These are phyloP conservation scores for Stercorarius parasiticus DNA, from an alignment of 2,113 vertebrate genomes.

Conservation along the genomic window DNA sequence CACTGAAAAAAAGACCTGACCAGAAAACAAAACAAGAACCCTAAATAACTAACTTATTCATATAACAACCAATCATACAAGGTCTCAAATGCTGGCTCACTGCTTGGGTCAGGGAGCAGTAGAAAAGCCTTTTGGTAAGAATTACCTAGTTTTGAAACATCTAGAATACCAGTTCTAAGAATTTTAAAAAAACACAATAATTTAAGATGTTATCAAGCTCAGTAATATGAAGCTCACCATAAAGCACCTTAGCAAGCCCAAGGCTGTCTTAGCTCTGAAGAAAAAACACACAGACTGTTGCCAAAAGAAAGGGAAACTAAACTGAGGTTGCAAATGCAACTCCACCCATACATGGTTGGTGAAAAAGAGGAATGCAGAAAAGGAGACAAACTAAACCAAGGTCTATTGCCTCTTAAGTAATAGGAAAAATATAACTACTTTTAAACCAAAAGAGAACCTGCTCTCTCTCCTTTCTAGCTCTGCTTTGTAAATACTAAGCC, in stretches of 20 bases:
- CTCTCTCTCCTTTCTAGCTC: not conserved
- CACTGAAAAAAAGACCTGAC: not conserved
- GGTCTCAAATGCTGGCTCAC: not conserved
- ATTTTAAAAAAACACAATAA: not conserved
- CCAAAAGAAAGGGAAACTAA: not conserved
- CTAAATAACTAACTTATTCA: not conserved
- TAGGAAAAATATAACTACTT: not conserved
- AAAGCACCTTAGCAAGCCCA: not conserved
- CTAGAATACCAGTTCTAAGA: not conserved
- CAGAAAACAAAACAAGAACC: not conserved
- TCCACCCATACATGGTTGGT: not conserved
- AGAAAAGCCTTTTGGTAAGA: not conserved
- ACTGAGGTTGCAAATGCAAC: not conserved
- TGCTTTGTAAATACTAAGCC: not conserved
- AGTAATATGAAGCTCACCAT: not conserved
- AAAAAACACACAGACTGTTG: not conserved
- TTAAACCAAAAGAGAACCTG: not conserved
- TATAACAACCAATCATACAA: not conserved
- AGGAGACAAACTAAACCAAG: not conserved
- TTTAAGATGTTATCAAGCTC: not conserved
- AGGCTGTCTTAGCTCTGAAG: not conserved
- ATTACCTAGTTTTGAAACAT: not conserved
- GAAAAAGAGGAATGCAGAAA: not conserved
- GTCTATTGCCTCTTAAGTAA: not conserved
- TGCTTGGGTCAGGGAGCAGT: not conserved